Base-by-base conservation (phyloP, 2,113 vertebrate species). In the Sterna hirundo region DNA sequence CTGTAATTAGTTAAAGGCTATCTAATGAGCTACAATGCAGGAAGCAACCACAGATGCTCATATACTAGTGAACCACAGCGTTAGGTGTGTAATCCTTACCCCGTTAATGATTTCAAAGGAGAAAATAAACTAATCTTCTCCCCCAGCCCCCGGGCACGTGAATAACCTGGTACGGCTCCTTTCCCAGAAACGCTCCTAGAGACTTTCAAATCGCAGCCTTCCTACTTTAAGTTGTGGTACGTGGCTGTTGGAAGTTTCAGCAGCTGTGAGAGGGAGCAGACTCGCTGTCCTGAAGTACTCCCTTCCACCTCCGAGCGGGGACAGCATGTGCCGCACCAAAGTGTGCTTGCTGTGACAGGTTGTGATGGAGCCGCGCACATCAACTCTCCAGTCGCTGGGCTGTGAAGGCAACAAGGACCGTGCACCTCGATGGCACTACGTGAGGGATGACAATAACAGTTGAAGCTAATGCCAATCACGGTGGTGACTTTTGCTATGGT, bases 171-270 rank as follows among this genome's bases (percentile, higher is more conserved):
- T 49, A 30, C n/a, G 21, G 26, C 30, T 75, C 60, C 60, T 68
- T 71, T 55, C 38, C 32, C 38, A n/a, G 38, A 51, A 40, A 61
- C 2, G 0, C 5, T 81, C 61, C 15, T 38, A 20, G 18, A 47
- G 7, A 5, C 19, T 60, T 20, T 75, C 21, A 21, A 9, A 51
- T 29, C 11, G 2, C 42, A 88, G 42, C 34, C 60, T 75, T 36
- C 38, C 38, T 36, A 4, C 40, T 70, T 5, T n/a, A 40, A 21
- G 27, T 5, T 5, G 30, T 0, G 0, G 30, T 40, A 8, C 0
- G 10, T 25, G 47, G 81, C 11, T 27, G 13, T 14, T 20, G 1
- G 40, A 49, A 71, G 72, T 30, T 89, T 44, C 6, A 52, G 86
- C n/a, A 55, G 76, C 61, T 42, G 36, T 16, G 80, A 12, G 77